Evolutionary conservation across 2,888 invertebrate genomes (phyloP).

Genomic region (Hylaea fasciaria): DNA sequence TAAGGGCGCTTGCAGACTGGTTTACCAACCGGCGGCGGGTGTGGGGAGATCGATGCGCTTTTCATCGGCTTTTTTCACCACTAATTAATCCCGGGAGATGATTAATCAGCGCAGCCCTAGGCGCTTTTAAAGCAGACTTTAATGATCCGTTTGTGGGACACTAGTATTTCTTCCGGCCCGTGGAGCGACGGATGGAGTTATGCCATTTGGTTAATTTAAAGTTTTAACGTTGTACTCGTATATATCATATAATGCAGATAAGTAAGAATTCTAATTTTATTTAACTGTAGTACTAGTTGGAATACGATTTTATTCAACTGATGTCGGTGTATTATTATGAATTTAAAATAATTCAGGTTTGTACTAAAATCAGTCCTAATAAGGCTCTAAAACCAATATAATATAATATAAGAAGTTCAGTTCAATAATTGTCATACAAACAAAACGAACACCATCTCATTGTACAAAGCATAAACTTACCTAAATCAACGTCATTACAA

Average conservation of each 20-base stretch:
- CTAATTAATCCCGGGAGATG: slow-evolving; percentile 77
- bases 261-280: too few relatives aligned
- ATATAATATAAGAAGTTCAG: not conserved
- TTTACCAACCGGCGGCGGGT: slow-evolving; percentile 38
- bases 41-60: slow-evolving; percentile 56
- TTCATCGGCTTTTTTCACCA: slow-evolving; percentile 63
- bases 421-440: not conserved
- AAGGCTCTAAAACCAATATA: too few relatives aligned
- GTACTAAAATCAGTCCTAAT: too few relatives aligned
- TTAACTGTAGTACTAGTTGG: too few relatives aligned
- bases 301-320: too few relatives aligned
- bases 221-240: not conserved
- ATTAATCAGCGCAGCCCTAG: slow-evolving; percentile 74
- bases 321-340: too few relatives aligned
- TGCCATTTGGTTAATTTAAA: slow-evolving; percentile 2
- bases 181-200: slow-evolving; percentile 54
- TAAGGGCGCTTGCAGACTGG: slow-evolving; percentile 53
- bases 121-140: slow-evolving; percentile 71
- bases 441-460: not conserved
- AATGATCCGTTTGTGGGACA: slow-evolving; percentile 76
- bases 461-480: slow-evolving; percentile 9
- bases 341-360: too few relatives aligned
- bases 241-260: too few relatives aligned
- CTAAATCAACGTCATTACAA: not conserved
- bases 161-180: slow-evolving; percentile 61